Conservation (phyloP, 2,888 invertebrate genomes). For the Oscheius sp. region DNA sequence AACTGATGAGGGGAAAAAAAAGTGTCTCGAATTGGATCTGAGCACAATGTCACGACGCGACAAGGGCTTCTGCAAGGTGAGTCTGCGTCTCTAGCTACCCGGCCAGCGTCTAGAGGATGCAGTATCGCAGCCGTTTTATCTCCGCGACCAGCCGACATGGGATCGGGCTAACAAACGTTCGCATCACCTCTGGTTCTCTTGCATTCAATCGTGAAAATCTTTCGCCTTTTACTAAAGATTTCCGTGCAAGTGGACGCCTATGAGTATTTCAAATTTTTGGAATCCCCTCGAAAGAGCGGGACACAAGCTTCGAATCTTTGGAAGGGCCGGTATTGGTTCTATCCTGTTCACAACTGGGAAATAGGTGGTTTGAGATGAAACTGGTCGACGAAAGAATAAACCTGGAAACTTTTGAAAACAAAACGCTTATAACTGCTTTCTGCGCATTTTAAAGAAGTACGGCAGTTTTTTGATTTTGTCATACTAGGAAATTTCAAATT, state of each 20-base stretch:
- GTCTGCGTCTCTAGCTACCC: background rate
- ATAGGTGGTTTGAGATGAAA: no score
- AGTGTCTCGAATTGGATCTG: slow-evolving; percentile 7
- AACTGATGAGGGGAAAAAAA: slow-evolving; percentile 1
- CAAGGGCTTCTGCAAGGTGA: slow-evolving; percentile 26
- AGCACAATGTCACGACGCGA: slow-evolving; percentile 9
- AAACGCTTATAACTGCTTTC: no score
- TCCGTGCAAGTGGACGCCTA: slow-evolving; percentile 57
- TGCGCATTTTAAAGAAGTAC: no score
- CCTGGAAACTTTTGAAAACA: no score
- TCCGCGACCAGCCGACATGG: background rate
- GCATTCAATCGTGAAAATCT: slow-evolving; percentile 62
- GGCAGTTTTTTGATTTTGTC: no score
- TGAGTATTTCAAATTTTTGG: slow-evolving; percentile 34
- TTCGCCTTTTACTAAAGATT: slow-evolving; percentile 70
- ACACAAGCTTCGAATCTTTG: background rate
- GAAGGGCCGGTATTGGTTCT: no score
- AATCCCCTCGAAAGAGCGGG: slow-evolving; percentile 38
- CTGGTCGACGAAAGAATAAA: no score
- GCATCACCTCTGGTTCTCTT: slow-evolving; percentile 31
- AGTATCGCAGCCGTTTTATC: background rate
- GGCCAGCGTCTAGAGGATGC: background rate
- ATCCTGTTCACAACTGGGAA: no score
- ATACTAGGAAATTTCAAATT: no score
- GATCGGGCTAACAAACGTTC: background rate